phyloP scores from a whole-genome alignment of 2,888 invertebrate species.

The Xestobium rufovillosum region DNA sequence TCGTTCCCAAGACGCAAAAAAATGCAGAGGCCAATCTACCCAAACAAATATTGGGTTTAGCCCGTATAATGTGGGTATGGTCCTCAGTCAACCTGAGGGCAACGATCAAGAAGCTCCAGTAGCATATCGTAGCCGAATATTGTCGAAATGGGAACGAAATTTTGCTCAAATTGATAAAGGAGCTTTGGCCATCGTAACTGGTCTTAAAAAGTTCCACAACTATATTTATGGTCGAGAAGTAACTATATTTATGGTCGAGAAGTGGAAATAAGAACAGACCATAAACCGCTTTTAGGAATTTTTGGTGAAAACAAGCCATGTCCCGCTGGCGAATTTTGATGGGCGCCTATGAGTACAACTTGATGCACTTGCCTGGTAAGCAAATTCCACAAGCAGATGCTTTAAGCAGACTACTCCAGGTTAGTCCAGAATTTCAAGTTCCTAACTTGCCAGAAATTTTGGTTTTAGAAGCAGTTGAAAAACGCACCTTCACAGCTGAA shows the following conservation, averaged over 20 bases:
- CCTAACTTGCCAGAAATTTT: too few relatives aligned
- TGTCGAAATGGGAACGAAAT: conserved; percentile 5
- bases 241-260: conserved; percentile 16
- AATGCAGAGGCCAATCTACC: too few relatives aligned
- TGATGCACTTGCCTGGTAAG: conserved; percentile 7
- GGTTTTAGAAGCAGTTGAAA: too few relatives aligned
- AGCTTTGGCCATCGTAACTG: conserved; percentile 15
- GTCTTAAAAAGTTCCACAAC: conserved; percentile 13
- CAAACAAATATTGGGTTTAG: too few relatives aligned
- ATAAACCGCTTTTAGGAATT: conserved; percentile 16
- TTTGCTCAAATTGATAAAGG: too few relatives aligned
- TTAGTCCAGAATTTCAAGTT: conserved; percentile 13
- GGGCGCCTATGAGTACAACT: conserved; percentile 12
- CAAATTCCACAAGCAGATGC: too few relatives aligned
- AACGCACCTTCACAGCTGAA: too few relatives aligned
- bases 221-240: too few relatives aligned
- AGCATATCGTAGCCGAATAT: conserved; percentile 2
- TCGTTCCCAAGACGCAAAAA: too few relatives aligned
- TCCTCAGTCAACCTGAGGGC: too few relatives aligned
- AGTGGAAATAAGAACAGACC: conserved; percentile 16
- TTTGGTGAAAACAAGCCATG: conserved; percentile 12
- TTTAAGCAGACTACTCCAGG: conserved; percentile 7
- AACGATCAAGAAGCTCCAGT: conserved; percentile 8
- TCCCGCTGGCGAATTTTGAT: conserved; percentile 10
- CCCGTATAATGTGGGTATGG: too few relatives aligned